Conservation (phyloP, 2,888 invertebrate species). For the Entomobrya proxima region DNA sequence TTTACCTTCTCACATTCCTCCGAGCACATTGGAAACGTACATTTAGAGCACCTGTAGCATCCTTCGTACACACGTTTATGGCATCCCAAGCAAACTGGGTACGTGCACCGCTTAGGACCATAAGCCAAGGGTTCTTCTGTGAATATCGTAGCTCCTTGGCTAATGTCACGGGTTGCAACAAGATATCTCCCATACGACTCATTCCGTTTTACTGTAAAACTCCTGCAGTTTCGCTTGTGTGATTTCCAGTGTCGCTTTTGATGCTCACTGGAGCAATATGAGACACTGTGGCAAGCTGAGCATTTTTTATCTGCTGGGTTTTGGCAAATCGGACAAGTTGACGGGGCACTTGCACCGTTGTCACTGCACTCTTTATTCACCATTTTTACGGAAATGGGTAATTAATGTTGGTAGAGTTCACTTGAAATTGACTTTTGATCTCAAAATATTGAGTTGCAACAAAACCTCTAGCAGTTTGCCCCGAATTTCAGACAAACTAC, state of each 20-base stretch:
- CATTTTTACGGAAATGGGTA: not conserved
- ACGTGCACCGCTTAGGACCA: conserved; percentile 74
- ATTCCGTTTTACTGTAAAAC: conserved; percentile 77
- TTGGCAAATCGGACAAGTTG: conserved; percentile 82
- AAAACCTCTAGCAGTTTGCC: not conserved
- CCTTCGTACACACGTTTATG: conserved; percentile 56
- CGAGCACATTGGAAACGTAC: conserved; percentile 74
- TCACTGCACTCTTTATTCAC: not conserved
- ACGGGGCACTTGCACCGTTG: not conserved
- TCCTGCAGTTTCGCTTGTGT: conserved; percentile 84
- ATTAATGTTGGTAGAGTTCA: not conserved
- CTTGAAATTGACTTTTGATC: not conserved
- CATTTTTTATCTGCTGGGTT: conserved; percentile 84
- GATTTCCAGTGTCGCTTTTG: conserved; percentile 87
- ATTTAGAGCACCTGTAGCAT: conserved; percentile 73
- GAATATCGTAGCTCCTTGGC: conserved; percentile 73
- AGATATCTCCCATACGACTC: conserved; percentile 71
- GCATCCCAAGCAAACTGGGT: conserved; percentile 74
- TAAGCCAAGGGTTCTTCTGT: conserved; percentile 70
- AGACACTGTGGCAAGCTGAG: conserved; percentile 84
- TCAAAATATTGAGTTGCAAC: not conserved
- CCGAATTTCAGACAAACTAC: not conserved
- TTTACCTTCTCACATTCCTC: conserved; percentile 74
- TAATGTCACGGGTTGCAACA: conserved; percentile 73
- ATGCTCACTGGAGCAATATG: conserved; percentile 87